These are phyloP conservation scores for Oncorhynchus gorbuscha DNA, from an alignment of 2,113 vertebrate genomes.

Conservation along the genomic window DNA sequence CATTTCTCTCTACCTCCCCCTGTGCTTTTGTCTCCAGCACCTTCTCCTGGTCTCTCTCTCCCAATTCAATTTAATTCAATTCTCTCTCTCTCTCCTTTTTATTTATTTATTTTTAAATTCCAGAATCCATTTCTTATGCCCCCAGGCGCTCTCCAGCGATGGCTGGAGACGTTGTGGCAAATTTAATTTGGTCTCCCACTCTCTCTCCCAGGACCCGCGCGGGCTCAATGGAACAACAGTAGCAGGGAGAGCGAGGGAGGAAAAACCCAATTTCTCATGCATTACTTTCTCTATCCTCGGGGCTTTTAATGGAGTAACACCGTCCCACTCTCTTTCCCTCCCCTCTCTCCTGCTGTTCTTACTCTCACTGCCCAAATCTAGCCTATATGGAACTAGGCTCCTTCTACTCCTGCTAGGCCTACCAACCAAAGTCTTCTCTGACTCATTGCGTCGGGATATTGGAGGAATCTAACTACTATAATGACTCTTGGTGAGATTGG, in stretches of 20 bases:
- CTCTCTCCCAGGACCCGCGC: conserved; percentile 37
- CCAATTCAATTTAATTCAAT: too few species aligned
- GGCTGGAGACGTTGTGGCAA: conserved; percentile 61
- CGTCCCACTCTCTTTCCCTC: conserved; percentile 14
- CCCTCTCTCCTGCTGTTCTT: conserved; percentile 4
- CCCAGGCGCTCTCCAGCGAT: conserved; percentile 50
- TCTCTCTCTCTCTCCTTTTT: conserved; percentile 18
- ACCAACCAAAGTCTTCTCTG: too few species aligned
- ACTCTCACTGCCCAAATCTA: conserved; percentile 35
- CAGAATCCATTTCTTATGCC: conserved; percentile 66
- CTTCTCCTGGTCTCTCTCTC: conserved; percentile 39
- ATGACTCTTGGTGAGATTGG: conserved; percentile 52
- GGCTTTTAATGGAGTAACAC: conserved; percentile 47
- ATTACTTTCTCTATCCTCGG: conserved; percentile 61
- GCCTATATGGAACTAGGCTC: conserved; percentile 12
- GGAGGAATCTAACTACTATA: conserved; percentile 63
- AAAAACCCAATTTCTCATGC: conserved; percentile 64
- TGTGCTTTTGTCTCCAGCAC: conserved; percentile 56
- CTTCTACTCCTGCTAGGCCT: too few species aligned
- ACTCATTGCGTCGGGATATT: conserved; percentile 22
- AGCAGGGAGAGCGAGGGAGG: conserved; percentile 37
- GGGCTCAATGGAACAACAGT: conserved; percentile 40
- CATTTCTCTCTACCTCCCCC: conserved; percentile 56
- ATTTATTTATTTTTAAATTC: conserved; percentile 66
- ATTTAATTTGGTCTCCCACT: conserved; percentile 62